phyloP scores from a whole-genome alignment of 1,140 invertebrate genomes.

The Drosophila parabipectinata region DNA sequence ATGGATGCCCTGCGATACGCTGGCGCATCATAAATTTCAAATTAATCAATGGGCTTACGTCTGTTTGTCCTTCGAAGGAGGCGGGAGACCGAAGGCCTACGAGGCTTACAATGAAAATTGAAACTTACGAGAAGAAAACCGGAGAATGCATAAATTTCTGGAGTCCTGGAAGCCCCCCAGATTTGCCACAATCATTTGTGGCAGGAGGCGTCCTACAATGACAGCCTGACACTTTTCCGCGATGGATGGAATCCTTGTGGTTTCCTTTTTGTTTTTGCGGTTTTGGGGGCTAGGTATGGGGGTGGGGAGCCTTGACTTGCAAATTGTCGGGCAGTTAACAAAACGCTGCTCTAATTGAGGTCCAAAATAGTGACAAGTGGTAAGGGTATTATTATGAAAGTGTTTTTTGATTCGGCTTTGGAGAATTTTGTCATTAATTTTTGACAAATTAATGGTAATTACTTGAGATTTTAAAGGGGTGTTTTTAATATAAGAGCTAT shows the following conservation, averaged over 20 bases:
- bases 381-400: not conserved
- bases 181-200: conserved; percentile 39
- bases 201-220: conserved; percentile 21
- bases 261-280: conserved; percentile 15
- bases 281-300: not conserved
- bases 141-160: conserved; percentile 48
- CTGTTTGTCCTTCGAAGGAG: conserved; percentile 28
- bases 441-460: conserved; percentile 6
- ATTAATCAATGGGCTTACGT: conserved; percentile 80
- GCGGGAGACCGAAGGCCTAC: not conserved
- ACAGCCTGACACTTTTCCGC: conserved; percentile 38
- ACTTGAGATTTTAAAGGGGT: not conserved
- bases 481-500: too few relatives aligned
- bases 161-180: conserved; percentile 14
- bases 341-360: conserved; percentile 58
- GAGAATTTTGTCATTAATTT: conserved; percentile 8
- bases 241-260: conserved; percentile 37
- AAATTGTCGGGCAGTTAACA: conserved; percentile 66
- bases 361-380: not conserved
- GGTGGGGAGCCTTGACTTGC: conserved; percentile 25
- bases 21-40: conserved; percentile 78
- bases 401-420: not conserved
- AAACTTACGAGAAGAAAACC: conserved; percentile 49
- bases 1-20: conserved; percentile 55
- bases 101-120: conserved; percentile 61